Evolutionary conservation across 2,113 vertebrate species (phyloP).

Genomic region (Carettochelys insculpta): DNA sequence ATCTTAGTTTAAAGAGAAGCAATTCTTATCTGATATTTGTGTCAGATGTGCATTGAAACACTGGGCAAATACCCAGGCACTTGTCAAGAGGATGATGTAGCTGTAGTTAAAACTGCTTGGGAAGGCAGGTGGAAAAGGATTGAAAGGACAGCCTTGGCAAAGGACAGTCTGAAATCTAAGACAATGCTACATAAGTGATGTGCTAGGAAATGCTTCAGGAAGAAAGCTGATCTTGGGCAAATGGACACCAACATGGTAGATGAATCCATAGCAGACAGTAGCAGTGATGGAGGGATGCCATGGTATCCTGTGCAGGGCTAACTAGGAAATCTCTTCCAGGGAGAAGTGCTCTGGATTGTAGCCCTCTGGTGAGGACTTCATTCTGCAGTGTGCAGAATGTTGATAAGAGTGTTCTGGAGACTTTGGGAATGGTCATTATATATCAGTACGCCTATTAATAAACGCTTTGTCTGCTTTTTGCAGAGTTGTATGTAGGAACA

Average conservation of each 20-base stretch:
- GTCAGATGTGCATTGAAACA: neutral
- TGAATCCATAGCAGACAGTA: neutral
- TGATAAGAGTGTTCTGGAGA: too few species aligned
- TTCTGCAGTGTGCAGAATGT: too few species aligned
- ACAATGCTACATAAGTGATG: neutral
- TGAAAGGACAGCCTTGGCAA: neutral
- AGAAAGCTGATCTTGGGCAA: neutral
- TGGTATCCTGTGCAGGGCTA: neutral
- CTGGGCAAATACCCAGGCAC: neutral
- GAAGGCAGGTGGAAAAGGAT: neutral
- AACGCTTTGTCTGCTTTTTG: too few species aligned
- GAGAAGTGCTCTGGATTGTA: too few species aligned
- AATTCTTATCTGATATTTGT: neutral
- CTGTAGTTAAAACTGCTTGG: neutral
- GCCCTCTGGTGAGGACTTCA: too few species aligned
- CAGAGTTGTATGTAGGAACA: too few species aligned
- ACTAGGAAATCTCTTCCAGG: too few species aligned
- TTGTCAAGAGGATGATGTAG: neutral
- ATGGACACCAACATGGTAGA: neutral
- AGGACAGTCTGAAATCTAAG: neutral
- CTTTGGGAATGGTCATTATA: too few species aligned
- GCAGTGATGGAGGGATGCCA: neutral
- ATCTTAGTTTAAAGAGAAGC: neutral
- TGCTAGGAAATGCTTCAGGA: neutral
- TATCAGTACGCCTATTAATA: too few species aligned